Conservation (phyloP, 2,888 invertebrate species). For the Molanna angustata region DNA sequence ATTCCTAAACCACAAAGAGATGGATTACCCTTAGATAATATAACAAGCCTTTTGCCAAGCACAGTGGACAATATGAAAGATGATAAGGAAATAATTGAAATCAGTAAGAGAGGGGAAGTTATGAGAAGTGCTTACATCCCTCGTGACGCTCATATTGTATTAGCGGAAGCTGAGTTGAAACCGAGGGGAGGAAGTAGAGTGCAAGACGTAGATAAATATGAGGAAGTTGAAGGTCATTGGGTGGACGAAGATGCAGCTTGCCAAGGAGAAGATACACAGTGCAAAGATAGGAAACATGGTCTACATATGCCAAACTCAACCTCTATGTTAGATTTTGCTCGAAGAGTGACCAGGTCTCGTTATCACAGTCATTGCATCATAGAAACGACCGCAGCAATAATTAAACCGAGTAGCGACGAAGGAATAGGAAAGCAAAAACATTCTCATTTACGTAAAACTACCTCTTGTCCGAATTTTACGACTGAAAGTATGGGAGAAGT, state of each 20-base stretch:
- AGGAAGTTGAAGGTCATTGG: slow-evolving; percentile 28
- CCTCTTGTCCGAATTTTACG: slow-evolving; percentile 62
- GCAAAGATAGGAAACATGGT: slow-evolving; percentile 52
- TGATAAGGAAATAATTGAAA: slow-evolving; percentile 55
- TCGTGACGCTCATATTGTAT: slow-evolving; percentile 21
- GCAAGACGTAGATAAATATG: slow-evolving; percentile 17
- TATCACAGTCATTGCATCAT: slow-evolving; percentile 63
- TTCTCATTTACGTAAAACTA: slow-evolving; percentile 53
- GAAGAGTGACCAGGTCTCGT: slow-evolving; percentile 56
- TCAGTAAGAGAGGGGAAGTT: slow-evolving; percentile 44
- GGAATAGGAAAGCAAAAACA: neutral
- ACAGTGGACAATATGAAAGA: slow-evolving; percentile 39
- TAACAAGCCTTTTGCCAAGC: slow-evolving; percentile 3
- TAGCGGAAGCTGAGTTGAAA: slow-evolving; percentile 26
- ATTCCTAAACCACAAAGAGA: slow-evolving; percentile 39
- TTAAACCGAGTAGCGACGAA: slow-evolving; percentile 7
- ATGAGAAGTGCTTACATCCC: slow-evolving; percentile 23
- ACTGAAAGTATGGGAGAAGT: slow-evolving; percentile 10
- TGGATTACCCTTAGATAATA: slow-evolving; percentile 36
- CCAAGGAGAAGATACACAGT: slow-evolving; percentile 53
- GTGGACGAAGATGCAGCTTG: slow-evolving; percentile 31
- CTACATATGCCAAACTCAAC: slow-evolving; percentile 58
- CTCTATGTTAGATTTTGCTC: slow-evolving; percentile 56
- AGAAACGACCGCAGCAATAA: slow-evolving; percentile 37
- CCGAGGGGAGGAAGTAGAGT: slow-evolving; percentile 10